Base-by-base conservation (phyloP, 2,888 invertebrate species). In the Drosophila vallismaia region DNA sequence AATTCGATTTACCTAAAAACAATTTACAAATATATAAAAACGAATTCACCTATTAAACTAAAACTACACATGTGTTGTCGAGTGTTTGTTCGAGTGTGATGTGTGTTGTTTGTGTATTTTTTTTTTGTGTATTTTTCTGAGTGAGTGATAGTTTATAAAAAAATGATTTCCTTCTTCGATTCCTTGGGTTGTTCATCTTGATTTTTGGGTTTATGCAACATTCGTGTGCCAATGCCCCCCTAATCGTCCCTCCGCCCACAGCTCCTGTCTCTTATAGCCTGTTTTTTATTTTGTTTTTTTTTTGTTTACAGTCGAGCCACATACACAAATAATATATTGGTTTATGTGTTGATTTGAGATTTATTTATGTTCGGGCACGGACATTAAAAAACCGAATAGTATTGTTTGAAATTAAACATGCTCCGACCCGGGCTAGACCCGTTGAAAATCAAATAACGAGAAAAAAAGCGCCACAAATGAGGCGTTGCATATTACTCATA, bases 1-100 rank as follows among this genome's bases (percentile, higher is more conserved):
- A 89, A 89, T 86, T 90, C 86, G 88, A 89, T 89, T 90, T 90
- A 90, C 80, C 90, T 90, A 90, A 89, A 86, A 86, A 86, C 85
- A 86, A 86, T 86, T 84, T 84, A 86, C 85, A 86, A 84, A 86
- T 84, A 84, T 86, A 86, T 71, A 72, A 84, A 83, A 83, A 83
- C 82, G 84, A 83, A 84, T 83, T 83, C 76, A 69, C 81, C 81
- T 81, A 81, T 80, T 81, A 73, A 74, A 55, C 70, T 68, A 69
- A 60, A 68, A 50, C 68, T 69, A 69, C 58, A 66, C 46, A 44
- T 51, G 71, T 77, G 29, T 49, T 66, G 53, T 46, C 19, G 48
- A 72, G 56, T 70, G 58, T 71, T 58, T 52, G 19, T 19, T 19
- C 19, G 19, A 6, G 54, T 52, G 64, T 76, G 38, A 48, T 54